Percentiles rank a stretch among this genome's conserved stretches.
These are phyloP conservation scores for Ramphastos sulfuratus DNA, from an alignment of 2,113 vertebrate genomes.

Conservation along the genomic window DNA sequence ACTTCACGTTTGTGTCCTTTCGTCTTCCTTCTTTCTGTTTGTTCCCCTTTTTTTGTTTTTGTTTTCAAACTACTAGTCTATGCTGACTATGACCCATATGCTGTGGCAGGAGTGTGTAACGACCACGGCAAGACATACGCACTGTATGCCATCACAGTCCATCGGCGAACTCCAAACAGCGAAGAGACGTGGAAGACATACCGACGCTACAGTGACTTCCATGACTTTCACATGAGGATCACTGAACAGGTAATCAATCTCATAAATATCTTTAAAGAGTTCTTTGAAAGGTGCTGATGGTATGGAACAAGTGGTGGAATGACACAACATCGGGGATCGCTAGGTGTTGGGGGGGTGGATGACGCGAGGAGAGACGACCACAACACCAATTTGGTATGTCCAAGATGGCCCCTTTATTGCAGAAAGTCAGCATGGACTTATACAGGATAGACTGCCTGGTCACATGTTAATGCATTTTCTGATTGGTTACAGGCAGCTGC, in stretches of 20 bases:
- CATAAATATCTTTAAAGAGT: neutral
- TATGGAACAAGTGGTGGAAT: neutral
- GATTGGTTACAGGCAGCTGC: too few species aligned
- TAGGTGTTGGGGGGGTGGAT: too few species aligned
- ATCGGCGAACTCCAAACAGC: slow-evolving; percentile 81
- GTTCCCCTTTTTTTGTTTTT: slow-evolving; percentile 65
- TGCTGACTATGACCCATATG: slow-evolving; percentile 90
- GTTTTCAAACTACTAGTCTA: slow-evolving; percentile 82
- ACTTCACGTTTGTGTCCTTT: slow-evolving; percentile 76
- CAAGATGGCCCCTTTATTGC: too few species aligned
- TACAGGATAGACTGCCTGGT: too few species aligned
- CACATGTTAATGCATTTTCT: too few species aligned
- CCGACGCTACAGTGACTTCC: slow-evolving; percentile 97
- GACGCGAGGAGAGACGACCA: too few species aligned
- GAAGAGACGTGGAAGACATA: slow-evolving; percentile 98
- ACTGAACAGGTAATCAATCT: slow-evolving; percentile 87
- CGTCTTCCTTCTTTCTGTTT: slow-evolving; percentile 75
- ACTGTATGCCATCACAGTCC: slow-evolving; percentile 94
- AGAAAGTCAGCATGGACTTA: too few species aligned
- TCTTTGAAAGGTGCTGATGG: neutral
- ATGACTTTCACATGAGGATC: slow-evolving; percentile 99
- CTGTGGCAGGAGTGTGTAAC: slow-evolving; percentile 97
- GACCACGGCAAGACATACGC: slow-evolving; percentile 98
- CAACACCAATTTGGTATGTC: too few species aligned
- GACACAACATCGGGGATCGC: too few species aligned